These are phyloP conservation scores for Leptinotarsa juncta DNA, from an alignment of 2,888 invertebrate species.

Conservation along the genomic window DNA sequence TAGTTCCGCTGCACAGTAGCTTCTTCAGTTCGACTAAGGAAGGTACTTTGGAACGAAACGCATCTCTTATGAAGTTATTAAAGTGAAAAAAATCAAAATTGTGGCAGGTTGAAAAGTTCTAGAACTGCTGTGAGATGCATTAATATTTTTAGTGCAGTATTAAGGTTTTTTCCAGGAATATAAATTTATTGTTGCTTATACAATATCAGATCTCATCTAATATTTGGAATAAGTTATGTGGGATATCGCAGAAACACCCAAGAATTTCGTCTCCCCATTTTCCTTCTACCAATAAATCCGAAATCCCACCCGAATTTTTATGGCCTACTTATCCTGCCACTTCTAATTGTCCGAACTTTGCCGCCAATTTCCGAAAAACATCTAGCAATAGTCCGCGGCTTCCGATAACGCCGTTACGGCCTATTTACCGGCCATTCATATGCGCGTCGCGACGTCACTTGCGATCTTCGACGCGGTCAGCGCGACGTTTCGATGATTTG, in stretches of 20 bases:
- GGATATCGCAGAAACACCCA: neutral
- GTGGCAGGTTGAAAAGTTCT: too few relatives aligned
- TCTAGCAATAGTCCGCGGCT: slow-evolving; percentile 62
- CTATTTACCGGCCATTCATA: slow-evolving; percentile 65
- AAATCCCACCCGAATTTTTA: slow-evolving; percentile 43
- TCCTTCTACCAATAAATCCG: slow-evolving; percentile 28
- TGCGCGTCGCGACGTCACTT: slow-evolving; percentile 62
- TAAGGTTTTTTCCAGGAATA: too few relatives aligned
- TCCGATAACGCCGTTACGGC: slow-evolving; percentile 62
- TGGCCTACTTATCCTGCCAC: slow-evolving; percentile 40
- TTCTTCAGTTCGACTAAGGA: too few relatives aligned
- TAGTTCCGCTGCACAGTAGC: too few relatives aligned
- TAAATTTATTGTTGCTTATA: too few relatives aligned
- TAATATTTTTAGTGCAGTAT: too few relatives aligned
- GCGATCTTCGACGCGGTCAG: slow-evolving; percentile 60
- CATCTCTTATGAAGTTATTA: too few relatives aligned
- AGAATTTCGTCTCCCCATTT: neutral
- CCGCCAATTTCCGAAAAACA: slow-evolving; percentile 62
- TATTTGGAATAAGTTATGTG: too few relatives aligned
- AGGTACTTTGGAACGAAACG: too few relatives aligned
- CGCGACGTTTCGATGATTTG: slow-evolving; percentile 64
- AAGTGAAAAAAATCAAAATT: too few relatives aligned
- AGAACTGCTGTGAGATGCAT: too few relatives aligned
- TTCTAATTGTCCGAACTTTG: slow-evolving; percentile 49
- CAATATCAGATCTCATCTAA: too few relatives aligned